phyloP scores from a whole-genome alignment of 2,888 invertebrate species.

The Trachelus stipa region DNA sequence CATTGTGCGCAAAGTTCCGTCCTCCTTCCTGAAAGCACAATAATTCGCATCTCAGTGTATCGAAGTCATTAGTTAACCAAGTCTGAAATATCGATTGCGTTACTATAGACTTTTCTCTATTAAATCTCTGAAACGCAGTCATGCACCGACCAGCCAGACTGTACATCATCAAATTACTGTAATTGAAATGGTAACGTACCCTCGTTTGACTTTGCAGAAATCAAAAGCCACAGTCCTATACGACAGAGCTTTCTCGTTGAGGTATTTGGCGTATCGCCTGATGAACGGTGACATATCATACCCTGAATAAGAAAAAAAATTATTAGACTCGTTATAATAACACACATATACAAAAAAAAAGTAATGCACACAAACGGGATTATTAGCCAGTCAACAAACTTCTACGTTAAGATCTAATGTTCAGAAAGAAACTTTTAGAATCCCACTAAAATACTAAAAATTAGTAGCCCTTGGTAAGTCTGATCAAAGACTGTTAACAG shows the following conservation, averaged over 20 bases:
- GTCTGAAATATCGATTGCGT: background rate
- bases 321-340: background rate
- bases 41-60: conserved; percentile 7
- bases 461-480: background rate
- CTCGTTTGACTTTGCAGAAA: conserved; percentile 99
- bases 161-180: background rate
- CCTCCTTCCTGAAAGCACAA: conserved; percentile 83
- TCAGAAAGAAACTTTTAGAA: background rate
- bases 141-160: background rate
- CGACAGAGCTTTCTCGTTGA: conserved; percentile 98
- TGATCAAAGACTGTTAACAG: background rate
- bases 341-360: background rate
- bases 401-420: background rate
- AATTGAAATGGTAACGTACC: conserved; percentile 73
- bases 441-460: background rate
- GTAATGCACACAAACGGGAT: background rate
- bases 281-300: conserved; percentile 99
- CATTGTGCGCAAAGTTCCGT: conserved; percentile 97
- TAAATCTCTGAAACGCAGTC: background rate
- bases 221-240: conserved; percentile 99
- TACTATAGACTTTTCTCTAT: conserved; percentile 12
- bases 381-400: background rate
- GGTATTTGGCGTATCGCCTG: conserved; percentile 97
- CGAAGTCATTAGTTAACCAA: background rate
- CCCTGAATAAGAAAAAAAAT: conserved; percentile 72